Base-by-base conservation (phyloP, 2,797 vertebrate genomes). In the Pogoniulus pusillus region DNA sequence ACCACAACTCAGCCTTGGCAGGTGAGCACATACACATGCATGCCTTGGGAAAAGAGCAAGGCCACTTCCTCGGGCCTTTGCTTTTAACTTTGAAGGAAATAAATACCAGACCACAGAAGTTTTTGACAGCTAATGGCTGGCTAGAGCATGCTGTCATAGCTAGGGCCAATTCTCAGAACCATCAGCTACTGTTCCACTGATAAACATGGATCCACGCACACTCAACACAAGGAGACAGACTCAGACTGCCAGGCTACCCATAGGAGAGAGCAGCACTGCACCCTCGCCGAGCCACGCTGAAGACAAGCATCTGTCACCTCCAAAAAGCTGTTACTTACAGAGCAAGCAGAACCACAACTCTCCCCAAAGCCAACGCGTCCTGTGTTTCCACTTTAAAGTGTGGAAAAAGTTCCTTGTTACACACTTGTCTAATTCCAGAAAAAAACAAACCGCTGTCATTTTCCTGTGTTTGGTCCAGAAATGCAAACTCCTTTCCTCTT, bases 141-240 rank as follows among this genome's bases (percentile, higher is more conserved):
- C 17, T 49, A 60, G 41, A 0, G 1, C 27, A 35, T 22, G 47
- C 34, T 22, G 22, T 30, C 34, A 16, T 0, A 2, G 14, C 39
- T 39, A 24, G 10, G 30, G n/a, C 9, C 27, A 12, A 3, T 9
- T 24, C 43, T 34, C 45, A 68, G 64, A 49, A 54, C 29, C 3
- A 16, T 22, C 57, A 32, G 30, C n/a, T 68, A 7, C 23, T 18
- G 10, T 15, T 27, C 24, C 26, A 27, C 26, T 13, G 17, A 59
- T 17, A 81, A 68, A 57, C 20, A 16, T 5, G n/a, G 51, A 62
- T 13, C 51, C 16, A 9, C 0, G 2, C 0, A 7, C 9, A 1
- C 34, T 43, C 1, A 0, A 22, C 16, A n/a, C 12, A 18, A 73
- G 29, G 19, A 43, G 58, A 68, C 8, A 22, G 34, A 20, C 35